A percentile compares a stretch with the other conserved stretches of the same genome.
phyloP scores from a whole-genome alignment of 2,888 invertebrate species.

The Epinotia brunnichana region DNA sequence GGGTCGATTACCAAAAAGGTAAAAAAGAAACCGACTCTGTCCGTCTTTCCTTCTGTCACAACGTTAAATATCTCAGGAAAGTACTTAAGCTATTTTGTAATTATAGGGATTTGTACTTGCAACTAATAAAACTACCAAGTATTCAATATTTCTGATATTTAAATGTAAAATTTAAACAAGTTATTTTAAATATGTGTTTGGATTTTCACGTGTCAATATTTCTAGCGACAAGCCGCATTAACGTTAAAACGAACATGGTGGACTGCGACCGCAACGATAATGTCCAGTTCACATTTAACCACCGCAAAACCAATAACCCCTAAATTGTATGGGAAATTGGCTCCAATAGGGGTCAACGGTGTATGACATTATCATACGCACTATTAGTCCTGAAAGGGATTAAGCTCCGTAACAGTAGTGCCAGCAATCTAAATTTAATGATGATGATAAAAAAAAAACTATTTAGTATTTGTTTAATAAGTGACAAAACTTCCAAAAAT shows the following conservation, averaged over 20 bases:
- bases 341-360: conserved; percentile 12
- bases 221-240: conserved; percentile 27
- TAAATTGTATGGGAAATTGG: conserved; percentile 14
- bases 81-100: too few relatives aligned
- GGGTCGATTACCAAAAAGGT: too few relatives aligned
- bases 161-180: neutral
- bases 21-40: too few relatives aligned
- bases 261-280: conserved; percentile 33
- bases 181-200: neutral
- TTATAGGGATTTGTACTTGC: too few relatives aligned
- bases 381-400: neutral
- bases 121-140: too few relatives aligned
- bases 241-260: conserved; percentile 39
- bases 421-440: conserved; percentile 4
- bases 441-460: too few relatives aligned
- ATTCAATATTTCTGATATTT: too few relatives aligned
- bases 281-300: conserved; percentile 30
- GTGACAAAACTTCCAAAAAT: too few relatives aligned
- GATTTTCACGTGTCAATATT: conserved; percentile 19
- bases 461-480: too few relatives aligned
- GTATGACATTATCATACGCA: conserved; percentile 7
- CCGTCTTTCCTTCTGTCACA: too few relatives aligned
- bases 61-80: too few relatives aligned
- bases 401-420: neutral
- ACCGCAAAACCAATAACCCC: conserved; percentile 16